Conservation (phyloP, 2,797 vertebrate species). For the Lepilemur septentrionalis region DNA sequence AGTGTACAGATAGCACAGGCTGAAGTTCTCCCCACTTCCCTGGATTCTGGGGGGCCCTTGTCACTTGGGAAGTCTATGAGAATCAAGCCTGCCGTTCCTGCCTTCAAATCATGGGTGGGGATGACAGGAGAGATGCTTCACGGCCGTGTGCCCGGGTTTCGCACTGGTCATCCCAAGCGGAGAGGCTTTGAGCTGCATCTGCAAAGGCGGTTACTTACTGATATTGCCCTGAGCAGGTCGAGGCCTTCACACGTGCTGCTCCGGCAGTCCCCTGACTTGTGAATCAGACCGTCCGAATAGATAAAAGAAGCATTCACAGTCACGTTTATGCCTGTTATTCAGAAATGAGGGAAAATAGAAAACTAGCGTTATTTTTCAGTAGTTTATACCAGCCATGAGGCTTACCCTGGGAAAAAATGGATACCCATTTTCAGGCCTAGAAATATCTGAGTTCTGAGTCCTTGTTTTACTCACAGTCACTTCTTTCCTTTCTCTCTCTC, state of each 20-base stretch:
- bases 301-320: conserved; percentile 85
- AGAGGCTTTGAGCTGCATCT: neutral
- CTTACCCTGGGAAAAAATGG: neutral
- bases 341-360: conserved; percentile 54
- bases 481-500: neutral
- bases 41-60: neutral
- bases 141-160: neutral
- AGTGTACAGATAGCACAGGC: neutral
- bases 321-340: conserved; percentile 85
- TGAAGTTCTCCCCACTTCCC: neutral
- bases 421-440: neutral
- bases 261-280: conserved; percentile 89
- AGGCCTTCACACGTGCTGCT: conserved; percentile 96
- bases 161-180: too few species aligned
- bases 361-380: neutral
- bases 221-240: conserved; percentile 90
- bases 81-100: neutral
- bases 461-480: neutral
- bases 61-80: neutral
- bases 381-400: neutral
- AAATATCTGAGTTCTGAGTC: neutral
- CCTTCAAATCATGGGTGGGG: neutral
- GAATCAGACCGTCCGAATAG: conserved; percentile 85
- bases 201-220: conserved; percentile 86
- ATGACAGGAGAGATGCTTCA: neutral